A percentile compares a stretch with the other conserved stretches of the same genome.
phyloP scores from a whole-genome alignment of 2,888 invertebrate genomes.

The Piscicola geometra region DNA sequence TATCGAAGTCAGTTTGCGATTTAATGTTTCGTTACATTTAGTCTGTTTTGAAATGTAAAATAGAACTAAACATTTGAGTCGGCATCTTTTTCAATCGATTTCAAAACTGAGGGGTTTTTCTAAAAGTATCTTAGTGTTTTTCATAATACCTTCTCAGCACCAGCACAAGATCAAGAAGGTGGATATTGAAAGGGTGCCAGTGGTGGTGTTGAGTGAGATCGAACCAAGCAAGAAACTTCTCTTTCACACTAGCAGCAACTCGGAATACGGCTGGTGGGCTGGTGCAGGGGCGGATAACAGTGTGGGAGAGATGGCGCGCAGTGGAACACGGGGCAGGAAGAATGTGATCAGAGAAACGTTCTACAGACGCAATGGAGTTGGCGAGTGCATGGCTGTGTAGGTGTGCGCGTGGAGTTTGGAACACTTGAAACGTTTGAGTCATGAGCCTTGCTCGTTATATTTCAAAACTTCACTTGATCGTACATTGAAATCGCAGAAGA shows the following conservation, averaged over 20 bases:
- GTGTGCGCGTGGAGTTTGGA: no score
- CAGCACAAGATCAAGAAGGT: constrained; percentile 5
- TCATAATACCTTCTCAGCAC: background rate
- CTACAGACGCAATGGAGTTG: background rate
- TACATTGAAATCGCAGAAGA: no score
- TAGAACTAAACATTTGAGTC: no score
- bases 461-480: no score
- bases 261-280: background rate
- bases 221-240: background rate
- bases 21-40: no score
- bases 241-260: constrained; percentile 10
- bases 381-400: constrained; percentile 11
- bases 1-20: no score
- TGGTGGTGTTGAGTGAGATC: background rate
- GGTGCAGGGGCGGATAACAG: background rate
- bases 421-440: no score
- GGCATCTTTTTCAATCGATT: no score
- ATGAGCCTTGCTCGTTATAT: no score
- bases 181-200: background rate
- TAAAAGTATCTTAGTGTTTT: no score
- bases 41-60: no score
- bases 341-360: constrained; percentile 3
- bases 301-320: background rate
- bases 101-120: no score
- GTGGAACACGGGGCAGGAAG: background rate